Evolutionary conservation across 2,888 invertebrate species (phyloP).

Genomic region (Polyommatus iphigenia): DNA sequence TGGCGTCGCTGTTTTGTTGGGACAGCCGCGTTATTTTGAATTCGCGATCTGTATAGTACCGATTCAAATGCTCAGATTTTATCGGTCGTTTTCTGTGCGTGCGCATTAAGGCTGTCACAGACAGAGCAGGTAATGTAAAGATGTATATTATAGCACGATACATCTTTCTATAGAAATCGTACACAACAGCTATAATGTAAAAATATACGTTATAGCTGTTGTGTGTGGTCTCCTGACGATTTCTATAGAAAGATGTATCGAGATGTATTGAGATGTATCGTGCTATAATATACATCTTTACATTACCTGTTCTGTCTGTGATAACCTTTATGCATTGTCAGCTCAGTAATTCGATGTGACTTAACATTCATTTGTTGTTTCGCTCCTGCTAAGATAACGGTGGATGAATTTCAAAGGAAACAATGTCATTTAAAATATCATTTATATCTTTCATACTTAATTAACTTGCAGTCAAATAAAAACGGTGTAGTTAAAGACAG

Average conservation of each 20-base stretch:
- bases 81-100: slow-evolving; percentile 36
- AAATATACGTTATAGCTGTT: too few species aligned
- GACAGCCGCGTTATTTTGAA: slow-evolving; percentile 67
- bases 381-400: slow-evolving; percentile 34
- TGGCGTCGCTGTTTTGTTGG: slow-evolving; percentile 55
- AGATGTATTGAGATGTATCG: too few species aligned
- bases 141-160: too few species aligned
- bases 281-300: too few species aligned
- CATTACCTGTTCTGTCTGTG: too few species aligned
- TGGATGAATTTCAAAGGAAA: slow-evolving; percentile 10
- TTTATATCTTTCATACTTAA: neutral
- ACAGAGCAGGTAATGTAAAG: too few species aligned
- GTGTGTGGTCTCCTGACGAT: too few species aligned
- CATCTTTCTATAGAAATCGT: too few species aligned
- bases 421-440: neutral
- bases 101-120: too few species aligned
- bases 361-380: slow-evolving; percentile 24
- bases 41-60: slow-evolving; percentile 57
- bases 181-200: too few species aligned
- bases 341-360: slow-evolving; percentile 34
- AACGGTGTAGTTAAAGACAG: too few species aligned
- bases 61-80: slow-evolving; percentile 41
- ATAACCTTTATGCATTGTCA: slow-evolving; percentile 35
- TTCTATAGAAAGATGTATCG: too few species aligned
- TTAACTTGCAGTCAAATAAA: neutral